Base-by-base conservation (phyloP, 1,140 invertebrate genomes). In the Belonocnema kinseyi region DNA sequence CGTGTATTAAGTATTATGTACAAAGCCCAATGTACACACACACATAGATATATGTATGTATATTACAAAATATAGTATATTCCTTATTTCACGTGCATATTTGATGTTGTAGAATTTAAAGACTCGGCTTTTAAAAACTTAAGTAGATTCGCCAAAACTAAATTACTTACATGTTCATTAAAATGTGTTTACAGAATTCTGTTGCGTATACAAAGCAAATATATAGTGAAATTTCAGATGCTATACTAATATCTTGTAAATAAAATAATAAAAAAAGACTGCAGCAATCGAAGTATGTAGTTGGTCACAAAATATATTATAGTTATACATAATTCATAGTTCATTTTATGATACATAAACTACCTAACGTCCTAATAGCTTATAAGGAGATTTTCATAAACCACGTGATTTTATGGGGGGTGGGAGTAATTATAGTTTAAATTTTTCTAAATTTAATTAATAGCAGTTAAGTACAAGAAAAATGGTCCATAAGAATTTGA, bases 1-100 rank as follows among this genome's bases (percentile, higher is more conserved):
- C 40, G 40, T 46, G 40, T 46, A 70, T 52, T 76, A 70, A 76
- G 61, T 51, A 76, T 70, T 76, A 76, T 70, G 70, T 61, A 52
- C 61, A 76, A 76, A 76, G 50, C 51, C 26, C 33, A 71, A 70
- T 54, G 53, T 54, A 76, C 61, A 54, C 66, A 66, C 61, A 66
- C 33, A 26, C 26, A 61, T 13, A 66, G 4, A 40, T n/a, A 66
- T 16, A 66, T 33, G 33, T 70, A 52, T n/a, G 33, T 71, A 76
- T 70, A 12, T 17, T 33, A 40, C 17, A 56, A n/a, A 74, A 74
- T 46, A 46, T 46, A 46, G n/a, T 75, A 75, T 58, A 61, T 61
- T 26, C 21, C 40, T 58, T 76, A 70, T 58, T 75, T 50, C 33
- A 40, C 50, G 40, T 76, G 14, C 21, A 70, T 46, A 46, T 76